Evolutionary conservation across 1,140 invertebrate genomes (phyloP), one percentile per base, ranked within the genome.

Genomic region (Drosophila rhopaloa): DNA sequence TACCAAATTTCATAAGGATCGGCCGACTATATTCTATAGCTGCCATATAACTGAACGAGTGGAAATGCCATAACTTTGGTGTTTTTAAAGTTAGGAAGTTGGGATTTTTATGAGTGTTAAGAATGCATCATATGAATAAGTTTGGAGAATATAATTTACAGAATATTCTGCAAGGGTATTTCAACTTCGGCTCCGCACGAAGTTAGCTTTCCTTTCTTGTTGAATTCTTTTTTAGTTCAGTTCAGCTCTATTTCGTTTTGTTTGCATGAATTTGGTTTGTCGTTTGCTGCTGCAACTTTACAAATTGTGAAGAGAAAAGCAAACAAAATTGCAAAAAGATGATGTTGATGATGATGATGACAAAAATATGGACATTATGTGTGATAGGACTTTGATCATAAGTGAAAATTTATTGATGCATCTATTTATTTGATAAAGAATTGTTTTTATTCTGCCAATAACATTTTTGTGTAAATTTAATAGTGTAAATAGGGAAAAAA

Each of bases 291-390:
- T 60, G 66, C 61, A 89, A 89, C 82, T 90, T 81, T 89, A 89
- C 80, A 89, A 88, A 80, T 81, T 89, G 80, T 62, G 46, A 50
- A 74, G 50, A 68, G 66, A 24, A 79, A 65, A 61, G 72, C 67
- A 89, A 78, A 70, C 72, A 81, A 70, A 89, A 89, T 66, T 70
- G 77, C 55, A 70, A 83, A 88, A 89, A 75, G 81, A 81, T 89
- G 80, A 63, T 67, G 37, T 27, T 16, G 63, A 70, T 71, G 75
- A 60, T 86, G 82, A 71, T 86, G 81, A 75, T 84, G 76, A 46
- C 48, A 70, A 67, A 50, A 78, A 70, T 68, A 56, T 51, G 44
- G 60, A 57, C 40, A 43, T 41, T 51, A 44, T 47, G 60, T 27
- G 44, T 55, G 43, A 27, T 29, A 41, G 24, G 44, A 35, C 32